Evolutionary conservation across 2,113 vertebrate species (phyloP).

Genomic region (Mus pahari): DNA sequence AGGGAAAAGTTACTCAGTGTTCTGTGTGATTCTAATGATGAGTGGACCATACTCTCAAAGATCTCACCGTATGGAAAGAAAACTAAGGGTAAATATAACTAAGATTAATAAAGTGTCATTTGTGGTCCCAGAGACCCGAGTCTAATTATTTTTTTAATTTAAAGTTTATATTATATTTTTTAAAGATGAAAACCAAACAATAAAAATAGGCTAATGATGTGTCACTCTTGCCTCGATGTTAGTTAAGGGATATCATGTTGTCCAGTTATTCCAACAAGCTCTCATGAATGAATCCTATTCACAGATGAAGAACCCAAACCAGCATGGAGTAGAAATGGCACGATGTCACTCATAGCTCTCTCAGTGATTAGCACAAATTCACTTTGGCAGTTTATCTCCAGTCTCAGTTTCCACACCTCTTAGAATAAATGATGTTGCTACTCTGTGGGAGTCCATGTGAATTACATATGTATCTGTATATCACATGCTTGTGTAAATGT

Average conservation of each 20-base stretch:
- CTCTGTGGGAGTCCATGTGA: not conserved
- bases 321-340: not conserved
- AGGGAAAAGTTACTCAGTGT: not conserved
- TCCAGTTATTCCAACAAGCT: not conserved
- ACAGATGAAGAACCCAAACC: not conserved
- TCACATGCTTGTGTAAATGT: not conserved
- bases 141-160: not conserved
- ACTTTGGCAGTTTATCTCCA: not conserved
- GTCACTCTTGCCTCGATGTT: not conserved
- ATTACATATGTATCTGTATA: not conserved
- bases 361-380: not conserved
- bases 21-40: not conserved
- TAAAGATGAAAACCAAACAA: not conserved
- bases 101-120: too few species aligned
- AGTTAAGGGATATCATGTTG: not conserved
- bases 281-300: not conserved
- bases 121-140: not conserved
- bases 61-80: not conserved
- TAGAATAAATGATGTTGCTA: not conserved
- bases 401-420: not conserved
- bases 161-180: conserved; percentile 1
- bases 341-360: not conserved
- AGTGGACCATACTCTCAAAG: not conserved
- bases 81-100: not conserved
- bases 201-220: not conserved